phyloP scores from a whole-genome alignment of 2,113 vertebrate genomes.

The Entomyzon cyanotis region DNA sequence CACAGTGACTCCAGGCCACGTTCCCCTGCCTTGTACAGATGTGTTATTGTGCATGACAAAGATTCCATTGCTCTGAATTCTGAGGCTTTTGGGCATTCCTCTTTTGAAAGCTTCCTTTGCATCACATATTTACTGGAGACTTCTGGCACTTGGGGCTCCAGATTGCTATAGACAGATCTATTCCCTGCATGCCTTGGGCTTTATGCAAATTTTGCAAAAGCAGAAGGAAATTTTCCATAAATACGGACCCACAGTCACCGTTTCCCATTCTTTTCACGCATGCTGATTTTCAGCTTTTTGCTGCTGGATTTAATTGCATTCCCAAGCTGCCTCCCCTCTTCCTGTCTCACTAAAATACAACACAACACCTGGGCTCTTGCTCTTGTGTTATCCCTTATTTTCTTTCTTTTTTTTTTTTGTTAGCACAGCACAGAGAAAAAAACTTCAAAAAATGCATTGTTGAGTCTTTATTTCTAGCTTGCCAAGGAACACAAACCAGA shows the following conservation, averaged over 20 bases:
- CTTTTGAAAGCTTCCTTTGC: background rate
- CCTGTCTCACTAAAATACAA: background rate
- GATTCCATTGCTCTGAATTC: background rate
- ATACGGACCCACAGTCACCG: background rate
- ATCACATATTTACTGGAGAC: background rate
- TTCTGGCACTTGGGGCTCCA: background rate
- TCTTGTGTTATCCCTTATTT: background rate
- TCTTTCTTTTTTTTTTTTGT: background rate
- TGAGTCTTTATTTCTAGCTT: background rate
- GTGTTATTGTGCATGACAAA: background rate
- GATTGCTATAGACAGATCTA: background rate
- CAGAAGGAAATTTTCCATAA: slow-evolving; percentile 9
- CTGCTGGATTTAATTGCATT: slow-evolving; percentile 14
- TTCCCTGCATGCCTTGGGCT: background rate
- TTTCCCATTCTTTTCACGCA: background rate
- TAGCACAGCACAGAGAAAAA: background rate
- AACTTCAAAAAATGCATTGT: background rate
- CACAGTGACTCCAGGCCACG: background rate
- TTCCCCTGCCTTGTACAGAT: background rate
- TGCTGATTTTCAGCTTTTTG: background rate
- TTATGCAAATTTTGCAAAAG: background rate
- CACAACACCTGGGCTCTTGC: background rate
- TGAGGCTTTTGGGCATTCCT: background rate
- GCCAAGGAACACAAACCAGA: background rate
- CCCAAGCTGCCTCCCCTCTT: background rate